These are phyloP conservation scores for Petroica traversi DNA, from an alignment of 2,113 vertebrate species.

Conservation along the genomic window DNA sequence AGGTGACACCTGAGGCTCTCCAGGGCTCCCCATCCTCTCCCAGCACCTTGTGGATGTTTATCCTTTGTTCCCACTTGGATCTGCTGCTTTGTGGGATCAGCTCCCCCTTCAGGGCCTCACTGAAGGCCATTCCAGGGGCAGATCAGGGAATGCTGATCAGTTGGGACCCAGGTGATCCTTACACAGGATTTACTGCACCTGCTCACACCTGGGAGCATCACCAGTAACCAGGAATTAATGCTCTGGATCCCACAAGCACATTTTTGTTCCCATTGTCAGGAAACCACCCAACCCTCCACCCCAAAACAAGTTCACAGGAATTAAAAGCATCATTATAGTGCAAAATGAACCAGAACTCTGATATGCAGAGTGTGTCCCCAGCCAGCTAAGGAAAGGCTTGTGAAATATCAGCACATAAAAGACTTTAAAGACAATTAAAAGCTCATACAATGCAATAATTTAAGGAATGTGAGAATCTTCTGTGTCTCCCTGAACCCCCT, in stretches of 20 bases:
- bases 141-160: background rate
- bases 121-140: background rate
- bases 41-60: background rate
- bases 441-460: background rate
- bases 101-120: background rate
- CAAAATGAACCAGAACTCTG: background rate
- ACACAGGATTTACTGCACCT: background rate
- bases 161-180: background rate
- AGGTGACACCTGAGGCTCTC: background rate
- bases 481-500: background rate
- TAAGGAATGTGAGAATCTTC: background rate
- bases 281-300: background rate
- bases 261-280: background rate
- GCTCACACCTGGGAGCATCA: background rate
- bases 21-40: background rate
- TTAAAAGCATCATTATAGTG: background rate
- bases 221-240: background rate
- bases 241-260: background rate
- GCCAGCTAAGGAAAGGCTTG: background rate
- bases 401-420: background rate
- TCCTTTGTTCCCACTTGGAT: background rate
- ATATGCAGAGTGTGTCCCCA: background rate
- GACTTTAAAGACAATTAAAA: background rate
- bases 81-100: background rate
- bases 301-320: background rate